phyloP scores from a whole-genome alignment of 2,797 vertebrate genomes.

The Centroberyx gerrardi region DNA sequence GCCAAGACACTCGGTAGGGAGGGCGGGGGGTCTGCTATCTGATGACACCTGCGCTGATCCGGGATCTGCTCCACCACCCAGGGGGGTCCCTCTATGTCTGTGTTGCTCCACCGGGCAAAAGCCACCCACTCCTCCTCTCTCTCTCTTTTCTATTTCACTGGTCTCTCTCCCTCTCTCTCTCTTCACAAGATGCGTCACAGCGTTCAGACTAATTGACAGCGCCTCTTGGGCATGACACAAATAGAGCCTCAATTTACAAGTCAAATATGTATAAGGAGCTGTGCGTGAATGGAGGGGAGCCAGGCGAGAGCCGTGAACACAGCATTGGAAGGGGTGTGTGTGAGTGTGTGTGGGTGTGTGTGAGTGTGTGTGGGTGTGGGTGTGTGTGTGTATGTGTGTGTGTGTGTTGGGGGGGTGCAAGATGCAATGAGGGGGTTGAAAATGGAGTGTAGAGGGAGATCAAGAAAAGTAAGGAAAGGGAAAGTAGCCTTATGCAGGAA shows the following conservation, averaged over 20 bases:
- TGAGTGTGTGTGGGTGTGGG: too few species aligned
- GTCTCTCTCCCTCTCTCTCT: slow-evolving; percentile 21
- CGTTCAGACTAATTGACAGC: slow-evolving; percentile 79
- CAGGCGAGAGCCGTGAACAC: slow-evolving; percentile 49
- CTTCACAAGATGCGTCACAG: slow-evolving; percentile 60
- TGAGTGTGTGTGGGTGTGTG: too few species aligned
- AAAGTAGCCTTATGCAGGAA: neutral
- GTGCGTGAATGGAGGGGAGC: slow-evolving; percentile 53
- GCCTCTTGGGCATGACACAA: slow-evolving; percentile 80
- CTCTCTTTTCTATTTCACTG: slow-evolving; percentile 1
- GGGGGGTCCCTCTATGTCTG: neutral
- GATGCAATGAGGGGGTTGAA: slow-evolving; percentile 28
- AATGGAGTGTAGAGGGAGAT: slow-evolving; percentile 24
- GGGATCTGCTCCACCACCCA: slow-evolving; percentile 40
- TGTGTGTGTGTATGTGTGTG: too few species aligned
- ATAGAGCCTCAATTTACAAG: slow-evolving; percentile 82
- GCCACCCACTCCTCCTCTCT: neutral
- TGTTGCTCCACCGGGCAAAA: slow-evolving; percentile 24
- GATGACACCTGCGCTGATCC: slow-evolving; percentile 47
- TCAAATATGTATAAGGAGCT: slow-evolving; percentile 73
- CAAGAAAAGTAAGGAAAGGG: neutral
- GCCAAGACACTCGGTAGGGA: slow-evolving; percentile 25
- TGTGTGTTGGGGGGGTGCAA: slow-evolving; percentile 7
- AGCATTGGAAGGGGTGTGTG: slow-evolving; percentile 8
- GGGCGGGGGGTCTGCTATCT: slow-evolving; percentile 3